Base-by-base conservation (phyloP, 2,888 invertebrate genomes). In the Ashinkailepas kermadecensis region DNA sequence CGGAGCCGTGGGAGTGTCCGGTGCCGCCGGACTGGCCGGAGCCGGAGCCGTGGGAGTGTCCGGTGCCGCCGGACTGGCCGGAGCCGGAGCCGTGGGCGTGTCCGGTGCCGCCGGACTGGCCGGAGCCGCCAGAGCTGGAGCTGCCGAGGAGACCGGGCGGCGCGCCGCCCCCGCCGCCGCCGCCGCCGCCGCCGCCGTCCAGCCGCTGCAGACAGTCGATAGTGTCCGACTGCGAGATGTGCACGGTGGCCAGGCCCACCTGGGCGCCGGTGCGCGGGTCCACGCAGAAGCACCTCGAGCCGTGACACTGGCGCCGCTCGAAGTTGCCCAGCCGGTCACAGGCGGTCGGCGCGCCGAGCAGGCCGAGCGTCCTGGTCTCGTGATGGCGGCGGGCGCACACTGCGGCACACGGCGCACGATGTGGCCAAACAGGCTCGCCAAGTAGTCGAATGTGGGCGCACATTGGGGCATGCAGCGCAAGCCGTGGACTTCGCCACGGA, bases 301-400 rank as follows among this genome's bases (percentile, higher is more conserved):
- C 81, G 58, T 82, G 82, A 25, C 84, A 84, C 82, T 84, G 84
- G 67, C 83, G 78, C 15, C 64, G 58, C 62, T 84, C 83, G 62
- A 82, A 84, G 80, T 84, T 84, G 13, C 84, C 84, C 25, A 82
- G 82, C 23, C 57, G 39, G 18, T 65, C 70, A 56, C 84, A 84
- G 81, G 82, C 82, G 23, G 82, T 65, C 2, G 84, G 82, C 15
- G 81, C 65, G 8, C 81, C 25, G 18, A 74, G 18, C 74, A 74
- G 74, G 2, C 74, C 18, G 18, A 54, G 74, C 74, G 74, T 4
- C 54, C 74, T 39, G 54, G 15, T 54, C 74, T 74, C 74, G 18
- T 54, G 15, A 21, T 25, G 15, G 8, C 25, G 12, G 10, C 74
- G 74, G 54, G 74, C 74, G 74, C 74, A 74, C 18, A 74, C 74